Evolutionary conservation across 2,888 invertebrate species (phyloP).

Genomic region (Octodonta nipae): DNA sequence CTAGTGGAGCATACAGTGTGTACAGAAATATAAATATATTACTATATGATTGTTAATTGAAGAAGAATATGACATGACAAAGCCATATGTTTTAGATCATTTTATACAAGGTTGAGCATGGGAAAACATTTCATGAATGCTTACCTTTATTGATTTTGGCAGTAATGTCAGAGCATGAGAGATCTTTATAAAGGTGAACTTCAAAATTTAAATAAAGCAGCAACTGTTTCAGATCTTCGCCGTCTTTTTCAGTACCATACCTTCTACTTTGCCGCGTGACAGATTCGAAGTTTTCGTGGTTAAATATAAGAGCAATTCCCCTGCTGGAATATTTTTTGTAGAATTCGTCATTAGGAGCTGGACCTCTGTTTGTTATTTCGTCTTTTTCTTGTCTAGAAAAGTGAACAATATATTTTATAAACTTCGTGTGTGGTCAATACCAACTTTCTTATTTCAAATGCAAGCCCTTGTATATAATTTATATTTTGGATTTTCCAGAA

Average conservation of each 20-base stretch:
- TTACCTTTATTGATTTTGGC: slow-evolving; percentile 48
- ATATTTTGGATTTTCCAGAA: no score
- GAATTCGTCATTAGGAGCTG: slow-evolving; percentile 17
- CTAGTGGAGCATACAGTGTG: no score
- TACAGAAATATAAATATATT: no score
- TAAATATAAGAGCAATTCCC: slow-evolving; percentile 77
- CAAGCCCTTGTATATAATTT: no score
- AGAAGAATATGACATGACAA: no score
- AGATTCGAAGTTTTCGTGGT: slow-evolving; percentile 67
- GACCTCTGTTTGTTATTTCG: no score
- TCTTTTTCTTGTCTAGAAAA: no score
- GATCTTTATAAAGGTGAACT: slow-evolving; percentile 55
- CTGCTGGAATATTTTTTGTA: slow-evolving; percentile 69
- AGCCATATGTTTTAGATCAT: no score
- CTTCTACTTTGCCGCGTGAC: slow-evolving; percentile 48
- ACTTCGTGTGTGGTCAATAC: no score
- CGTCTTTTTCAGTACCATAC: slow-evolving; percentile 73
- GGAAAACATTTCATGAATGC: slow-evolving; percentile 2
- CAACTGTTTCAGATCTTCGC: slow-evolving; percentile 53
- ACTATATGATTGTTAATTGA: no score
- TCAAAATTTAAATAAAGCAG: slow-evolving; percentile 52
- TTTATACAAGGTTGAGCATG: slow-evolving; percentile 2
- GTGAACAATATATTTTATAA: no score
- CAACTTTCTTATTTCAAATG: no score
- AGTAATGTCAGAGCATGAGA: slow-evolving; percentile 51